A percentile compares a stretch with the other conserved stretches of the same genome.
Evolutionary conservation across 2,888 invertebrate species (phyloP).

Genomic region (Pecten maximus): DNA sequence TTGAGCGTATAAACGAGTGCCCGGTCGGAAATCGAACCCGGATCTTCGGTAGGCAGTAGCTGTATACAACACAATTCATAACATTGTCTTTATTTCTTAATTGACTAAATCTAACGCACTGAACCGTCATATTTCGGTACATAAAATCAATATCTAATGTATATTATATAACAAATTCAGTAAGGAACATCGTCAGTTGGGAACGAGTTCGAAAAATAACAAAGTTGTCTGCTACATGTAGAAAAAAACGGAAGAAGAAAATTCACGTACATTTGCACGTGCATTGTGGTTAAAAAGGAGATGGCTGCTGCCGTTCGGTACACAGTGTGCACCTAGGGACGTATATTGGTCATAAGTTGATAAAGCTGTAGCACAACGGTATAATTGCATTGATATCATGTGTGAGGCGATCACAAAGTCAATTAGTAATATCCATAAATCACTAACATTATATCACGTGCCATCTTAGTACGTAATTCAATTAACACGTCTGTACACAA

Average conservation of each 20-base stretch:
- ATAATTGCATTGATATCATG: background rate
- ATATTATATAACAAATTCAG: no score
- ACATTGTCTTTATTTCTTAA: no score
- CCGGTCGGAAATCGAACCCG: no score
- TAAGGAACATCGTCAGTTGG: no score
- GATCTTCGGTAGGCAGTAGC: no score
- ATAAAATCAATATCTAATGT: no score
- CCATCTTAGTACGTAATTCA: background rate
- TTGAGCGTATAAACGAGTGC: no score
- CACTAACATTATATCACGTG: background rate
- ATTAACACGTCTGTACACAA: slow-evolving; percentile 11
- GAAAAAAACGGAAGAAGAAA: background rate
- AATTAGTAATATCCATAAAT: slow-evolving; percentile 5
- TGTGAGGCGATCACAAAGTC: background rate
- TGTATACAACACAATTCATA: no score
- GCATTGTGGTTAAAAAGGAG: background rate
- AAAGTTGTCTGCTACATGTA: no score
- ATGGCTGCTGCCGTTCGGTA: background rate
- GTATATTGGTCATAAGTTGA: background rate
- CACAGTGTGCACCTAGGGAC: background rate
- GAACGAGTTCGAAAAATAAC: no score
- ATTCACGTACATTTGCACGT: background rate
- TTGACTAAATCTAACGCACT: no score
- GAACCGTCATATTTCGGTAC: no score
- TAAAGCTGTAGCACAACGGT: background rate